Conservation (phyloP, 2,888 invertebrate species). For the Chymomyza fuscimana region DNA sequence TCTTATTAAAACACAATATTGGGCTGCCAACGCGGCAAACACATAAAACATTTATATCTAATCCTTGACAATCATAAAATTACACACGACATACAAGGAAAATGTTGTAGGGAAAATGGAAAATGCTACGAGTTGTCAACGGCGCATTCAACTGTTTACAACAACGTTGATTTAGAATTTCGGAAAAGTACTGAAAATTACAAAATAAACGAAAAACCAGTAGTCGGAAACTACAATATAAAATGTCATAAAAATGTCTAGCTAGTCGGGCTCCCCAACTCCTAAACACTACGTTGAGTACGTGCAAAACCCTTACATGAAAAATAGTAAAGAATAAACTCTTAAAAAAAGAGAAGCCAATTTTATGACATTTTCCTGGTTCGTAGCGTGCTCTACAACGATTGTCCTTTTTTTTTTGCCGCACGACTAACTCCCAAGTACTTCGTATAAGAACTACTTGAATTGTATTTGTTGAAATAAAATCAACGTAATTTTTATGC, state of each 20-base stretch:
- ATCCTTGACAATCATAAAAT: constrained; percentile 76
- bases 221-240: constrained; percentile 45
- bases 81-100: constrained; percentile 51
- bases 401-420: constrained; percentile 40
- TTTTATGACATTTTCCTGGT: constrained; percentile 65
- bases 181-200: constrained; percentile 56
- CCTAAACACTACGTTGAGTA: constrained; percentile 29
- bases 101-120: constrained; percentile 38
- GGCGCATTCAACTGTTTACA: constrained; percentile 27
- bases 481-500: constrained; percentile 71
- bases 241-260: constrained; percentile 69
- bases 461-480: constrained; percentile 48
- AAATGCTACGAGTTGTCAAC: constrained; percentile 60
- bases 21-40: constrained; percentile 23
- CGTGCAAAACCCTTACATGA: constrained; percentile 63
- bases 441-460: constrained; percentile 13
- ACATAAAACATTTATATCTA: constrained; percentile 75
- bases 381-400: constrained; percentile 32
- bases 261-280: constrained; percentile 25
- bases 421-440: constrained; percentile 15
- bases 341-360: constrained; percentile 6
- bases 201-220: constrained; percentile 47
- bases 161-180: constrained; percentile 72
- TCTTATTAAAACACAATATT: constrained; percentile 74
- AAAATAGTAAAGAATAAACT: constrained; percentile 7